phyloP scores from a whole-genome alignment of 2,113 vertebrate species.

The Orycteropus afer region DNA sequence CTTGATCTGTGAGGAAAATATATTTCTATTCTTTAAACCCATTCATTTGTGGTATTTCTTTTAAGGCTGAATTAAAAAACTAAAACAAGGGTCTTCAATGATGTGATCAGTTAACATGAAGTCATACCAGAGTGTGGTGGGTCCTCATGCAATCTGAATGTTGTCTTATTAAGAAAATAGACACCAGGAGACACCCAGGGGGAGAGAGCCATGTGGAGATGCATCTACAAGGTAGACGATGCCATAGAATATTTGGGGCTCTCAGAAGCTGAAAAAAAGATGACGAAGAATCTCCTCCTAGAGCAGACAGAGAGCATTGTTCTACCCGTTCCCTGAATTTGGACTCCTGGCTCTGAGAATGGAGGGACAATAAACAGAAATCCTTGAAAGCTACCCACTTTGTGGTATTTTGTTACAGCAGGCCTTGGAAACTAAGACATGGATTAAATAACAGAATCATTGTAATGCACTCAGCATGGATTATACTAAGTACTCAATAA shows the following conservation, averaged over 20 bases:
- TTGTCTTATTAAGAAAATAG: not conserved
- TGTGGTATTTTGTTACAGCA: not conserved
- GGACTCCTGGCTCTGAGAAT: not conserved
- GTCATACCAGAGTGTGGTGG: not conserved
- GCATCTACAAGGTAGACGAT: not conserved
- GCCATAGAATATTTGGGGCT: not conserved
- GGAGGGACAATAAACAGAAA: not conserved
- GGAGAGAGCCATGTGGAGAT: not conserved
- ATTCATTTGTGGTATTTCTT: not conserved
- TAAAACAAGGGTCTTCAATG: not conserved
- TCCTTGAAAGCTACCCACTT: not conserved
- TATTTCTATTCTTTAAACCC: not conserved
- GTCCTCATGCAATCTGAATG: not conserved
- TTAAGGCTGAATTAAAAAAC: not conserved
- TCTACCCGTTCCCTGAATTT: not conserved
- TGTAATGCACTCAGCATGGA: not conserved
- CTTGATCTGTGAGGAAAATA: not conserved
- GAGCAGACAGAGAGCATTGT: not conserved
- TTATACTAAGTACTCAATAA: slow-evolving; percentile 3
- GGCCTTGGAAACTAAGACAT: not conserved
- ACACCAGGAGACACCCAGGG: not conserved
- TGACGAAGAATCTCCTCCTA: not conserved
- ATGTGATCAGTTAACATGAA: not conserved
- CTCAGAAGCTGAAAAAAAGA: not conserved
- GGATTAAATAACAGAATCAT: not conserved